These are phyloP conservation scores for Caenorhabditis zanzibari DNA, from an alignment of 2,888 invertebrate genomes.

Conservation along the genomic window DNA sequence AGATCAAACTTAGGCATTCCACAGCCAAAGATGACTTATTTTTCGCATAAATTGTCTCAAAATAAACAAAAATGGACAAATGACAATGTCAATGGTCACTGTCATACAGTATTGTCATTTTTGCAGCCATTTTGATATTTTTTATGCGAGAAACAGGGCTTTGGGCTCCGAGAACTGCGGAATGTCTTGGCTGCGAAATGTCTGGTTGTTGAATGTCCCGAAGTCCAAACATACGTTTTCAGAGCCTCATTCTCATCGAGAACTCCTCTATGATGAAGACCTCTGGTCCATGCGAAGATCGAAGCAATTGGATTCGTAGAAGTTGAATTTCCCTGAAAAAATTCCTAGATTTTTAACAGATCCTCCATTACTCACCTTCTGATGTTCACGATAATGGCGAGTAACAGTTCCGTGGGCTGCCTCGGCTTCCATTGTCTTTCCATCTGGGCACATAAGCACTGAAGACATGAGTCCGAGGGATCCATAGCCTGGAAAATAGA, in stretches of 20 bases:
- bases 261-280: conserved; percentile 90
- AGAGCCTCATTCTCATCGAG: conserved; percentile 90
- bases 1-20: too few relatives aligned
- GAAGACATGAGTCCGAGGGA: conserved; percentile 90
- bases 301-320: conserved; percentile 94
- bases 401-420: conserved; percentile 87
- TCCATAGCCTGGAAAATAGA: conserved; percentile 86
- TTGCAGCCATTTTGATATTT: too few relatives aligned
- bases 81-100: too few relatives aligned
- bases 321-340: conserved; percentile 88
- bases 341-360: too few relatives aligned
- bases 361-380: conserved; percentile 59
- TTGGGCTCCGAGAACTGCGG: too few relatives aligned
- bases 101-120: too few relatives aligned
- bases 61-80: too few relatives aligned
- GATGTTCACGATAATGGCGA: conserved; percentile 85
- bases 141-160: too few relatives aligned
- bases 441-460: conserved; percentile 86
- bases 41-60: too few relatives aligned
- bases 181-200: too few relatives aligned
- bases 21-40: too few relatives aligned
- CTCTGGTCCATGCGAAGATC: conserved; percentile 94
- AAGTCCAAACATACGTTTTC: conserved; percentile 85
- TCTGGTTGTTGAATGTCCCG: too few relatives aligned
- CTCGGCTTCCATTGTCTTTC: conserved; percentile 86